Percentiles rank a stretch among this genome's conserved stretches.
These are phyloP conservation scores for Agrenia bidenticulata DNA, from an alignment of 2,888 invertebrate species.

Conservation along the genomic window DNA sequence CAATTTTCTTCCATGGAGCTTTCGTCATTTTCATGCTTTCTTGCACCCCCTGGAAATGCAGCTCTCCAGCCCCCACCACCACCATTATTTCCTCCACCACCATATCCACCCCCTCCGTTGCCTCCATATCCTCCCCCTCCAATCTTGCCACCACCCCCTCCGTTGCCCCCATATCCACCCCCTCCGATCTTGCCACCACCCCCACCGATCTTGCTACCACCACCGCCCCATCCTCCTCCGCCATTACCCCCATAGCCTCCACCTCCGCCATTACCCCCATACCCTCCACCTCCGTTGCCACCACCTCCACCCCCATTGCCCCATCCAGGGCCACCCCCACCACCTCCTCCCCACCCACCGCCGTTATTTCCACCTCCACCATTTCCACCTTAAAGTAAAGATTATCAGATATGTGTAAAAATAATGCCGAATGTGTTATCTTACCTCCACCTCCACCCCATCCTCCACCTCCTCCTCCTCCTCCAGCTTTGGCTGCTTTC, in stretches of 20 bases:
- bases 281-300: too few species aligned
- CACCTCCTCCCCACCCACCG: background rate
- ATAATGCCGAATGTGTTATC: too few species aligned
- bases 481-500: slow-evolving; percentile 7
- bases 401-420: too few species aligned
- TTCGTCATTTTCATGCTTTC: background rate
- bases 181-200: background rate
- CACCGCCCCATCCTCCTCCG: background rate
- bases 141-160: slow-evolving; percentile 3
- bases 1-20: background rate
- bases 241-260: background rate
- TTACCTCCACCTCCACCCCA: background rate
- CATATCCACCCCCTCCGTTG: slow-evolving; percentile 3
- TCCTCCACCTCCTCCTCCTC: slow-evolving; percentile 1
- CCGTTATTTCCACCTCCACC: too few species aligned
- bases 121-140: slow-evolving; percentile 7
- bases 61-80: slow-evolving; percentile 11
- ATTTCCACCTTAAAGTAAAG: too few species aligned
- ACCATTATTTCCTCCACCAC: slow-evolving; percentile 4
- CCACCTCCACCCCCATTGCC: background rate
- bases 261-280: background rate
- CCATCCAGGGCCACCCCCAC: background rate
- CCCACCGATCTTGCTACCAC: background rate
- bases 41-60: background rate
- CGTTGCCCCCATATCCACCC: background rate